Evolutionary conservation across 2,113 vertebrate species (phyloP), one percentile per base, ranked within the genome.

Genomic region (Nansenia antarctica): DNA sequence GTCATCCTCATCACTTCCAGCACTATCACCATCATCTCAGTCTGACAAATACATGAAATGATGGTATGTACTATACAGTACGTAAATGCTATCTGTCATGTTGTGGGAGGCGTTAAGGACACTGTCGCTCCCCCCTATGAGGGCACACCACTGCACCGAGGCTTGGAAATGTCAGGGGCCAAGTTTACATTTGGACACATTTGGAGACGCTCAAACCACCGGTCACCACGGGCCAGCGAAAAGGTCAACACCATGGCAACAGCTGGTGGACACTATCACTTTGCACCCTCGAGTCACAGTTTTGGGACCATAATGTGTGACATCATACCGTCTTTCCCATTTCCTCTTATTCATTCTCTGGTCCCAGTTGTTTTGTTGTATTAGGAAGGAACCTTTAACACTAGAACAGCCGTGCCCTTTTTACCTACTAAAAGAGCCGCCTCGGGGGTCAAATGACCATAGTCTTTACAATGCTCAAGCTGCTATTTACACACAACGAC

Each of bases 81-180:
- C 30, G 54, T 58, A 58, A 31, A 31, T 30, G 54, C 9, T 30
- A 9, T 32, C 39, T 37, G 62, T 15, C 26, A 8, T n/a, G 9
- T 15, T 35, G 14, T n/a, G 49, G 49, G 18, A 5, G 1, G 3
- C 2, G 58, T 34, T 60, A 9, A 22, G 39, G 58, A 32, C 57
- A 37, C 79, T 77, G 77, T 80, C 74, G 73, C 65, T 49, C 70
- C 72, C 58, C 68, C 63, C 72, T 59, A n/a, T 62, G 35, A 72
- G 75, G 73, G 72, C 69, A 73, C 66, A 62, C 77, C 82, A 78
- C 70, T 82, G 74, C 80, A 80, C 72, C 65, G 77, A 87, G 82
- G 74, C 79, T 29, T 82, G 82, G 72, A 92, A 92, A 92, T 92
- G 90, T 87, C 90, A 92, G 69, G 71, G 88, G 88, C 92, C 90